phyloP scores from a whole-genome alignment of 2,113 vertebrate genomes.

The Anhinga anhinga region DNA sequence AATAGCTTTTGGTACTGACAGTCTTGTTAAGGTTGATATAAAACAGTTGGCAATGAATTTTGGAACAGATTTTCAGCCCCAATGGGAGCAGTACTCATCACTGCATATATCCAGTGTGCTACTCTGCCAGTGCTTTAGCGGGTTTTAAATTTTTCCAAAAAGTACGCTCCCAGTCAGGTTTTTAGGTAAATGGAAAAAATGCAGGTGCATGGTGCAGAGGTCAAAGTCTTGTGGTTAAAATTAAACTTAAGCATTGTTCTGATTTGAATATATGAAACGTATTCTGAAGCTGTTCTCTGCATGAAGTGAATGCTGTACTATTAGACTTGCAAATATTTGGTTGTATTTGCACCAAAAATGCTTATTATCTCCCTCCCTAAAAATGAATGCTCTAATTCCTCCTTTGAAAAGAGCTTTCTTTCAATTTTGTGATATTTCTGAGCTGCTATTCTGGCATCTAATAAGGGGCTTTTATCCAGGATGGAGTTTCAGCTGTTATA shows the following conservation, averaged over 20 bases:
- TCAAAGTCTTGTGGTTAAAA: not conserved
- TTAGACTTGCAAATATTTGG: slow-evolving; percentile 31
- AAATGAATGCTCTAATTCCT: slow-evolving; percentile 5
- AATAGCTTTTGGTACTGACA: slow-evolving; percentile 7
- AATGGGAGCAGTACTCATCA: not conserved
- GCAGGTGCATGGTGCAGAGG: not conserved
- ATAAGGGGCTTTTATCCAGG: not conserved
- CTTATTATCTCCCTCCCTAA: not conserved
- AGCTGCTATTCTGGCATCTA: not conserved
- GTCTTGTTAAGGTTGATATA: slow-evolving; percentile 9
- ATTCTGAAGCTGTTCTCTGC: not conserved
- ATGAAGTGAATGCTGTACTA: not conserved
- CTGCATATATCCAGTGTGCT: not conserved
- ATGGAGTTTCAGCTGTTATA: slow-evolving; percentile 5
- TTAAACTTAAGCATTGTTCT: not conserved
- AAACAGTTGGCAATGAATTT: slow-evolving; percentile 18
- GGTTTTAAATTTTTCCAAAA: not conserved
- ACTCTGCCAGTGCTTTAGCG: not conserved
- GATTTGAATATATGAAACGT: not conserved
- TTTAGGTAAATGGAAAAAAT: not conserved
- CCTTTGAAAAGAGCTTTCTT: not conserved
- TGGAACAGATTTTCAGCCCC: slow-evolving; percentile 40
- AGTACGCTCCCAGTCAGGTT: rapidly evolving
- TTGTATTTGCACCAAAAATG: slow-evolving; percentile 14
- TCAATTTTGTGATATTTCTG: not conserved